phyloP scores from a whole-genome alignment of 2,888 invertebrate species.

The Cremastobaeus sp. region DNA sequence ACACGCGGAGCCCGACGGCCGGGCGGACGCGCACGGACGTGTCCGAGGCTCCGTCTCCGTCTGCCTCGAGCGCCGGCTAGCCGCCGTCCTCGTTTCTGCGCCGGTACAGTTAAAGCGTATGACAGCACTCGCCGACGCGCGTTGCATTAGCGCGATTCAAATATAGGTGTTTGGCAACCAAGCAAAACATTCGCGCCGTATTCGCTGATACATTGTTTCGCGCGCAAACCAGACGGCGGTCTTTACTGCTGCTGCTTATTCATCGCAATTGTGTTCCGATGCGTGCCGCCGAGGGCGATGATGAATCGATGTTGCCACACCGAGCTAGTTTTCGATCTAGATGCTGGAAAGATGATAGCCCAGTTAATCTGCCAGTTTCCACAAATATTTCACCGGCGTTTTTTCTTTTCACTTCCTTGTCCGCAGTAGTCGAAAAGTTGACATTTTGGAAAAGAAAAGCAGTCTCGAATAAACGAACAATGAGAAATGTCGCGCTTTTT shows the following conservation, averaged over 20 bases:
- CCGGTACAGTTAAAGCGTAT: slow-evolving; percentile 35
- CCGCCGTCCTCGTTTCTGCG: slow-evolving; percentile 16
- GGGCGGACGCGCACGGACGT: slow-evolving; percentile 8
- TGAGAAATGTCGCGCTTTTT: no score
- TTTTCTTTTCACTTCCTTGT: no score
- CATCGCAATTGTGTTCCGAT: not conserved
- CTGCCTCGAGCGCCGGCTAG: slow-evolving; percentile 9
- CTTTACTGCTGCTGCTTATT: slow-evolving; percentile 15
- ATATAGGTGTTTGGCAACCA: slow-evolving; percentile 55
- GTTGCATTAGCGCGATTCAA: slow-evolving; percentile 53
- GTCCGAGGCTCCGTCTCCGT: slow-evolving; percentile 16
- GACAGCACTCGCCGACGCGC: slow-evolving; percentile 48
- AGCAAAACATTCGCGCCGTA: slow-evolving; percentile 44
- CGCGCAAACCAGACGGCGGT: slow-evolving; percentile 28
- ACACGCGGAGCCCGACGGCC: slow-evolving; percentile 18
- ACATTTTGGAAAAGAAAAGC: no score
- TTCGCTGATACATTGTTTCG: slow-evolving; percentile 41
- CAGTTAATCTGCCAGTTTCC: no score
- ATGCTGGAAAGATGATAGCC: slow-evolving; percentile 20
- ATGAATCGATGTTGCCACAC: slow-evolving; percentile 4
- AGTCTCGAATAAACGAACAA: no score
- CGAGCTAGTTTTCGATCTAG: slow-evolving; percentile 5
- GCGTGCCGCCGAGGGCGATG: slow-evolving; percentile 6
- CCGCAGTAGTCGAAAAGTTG: no score
- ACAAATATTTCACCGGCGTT: no score